These are phyloP conservation scores for Telmatochromis sp. DNA, from an alignment of 2,113 vertebrate species.

Conservation along the genomic window DNA sequence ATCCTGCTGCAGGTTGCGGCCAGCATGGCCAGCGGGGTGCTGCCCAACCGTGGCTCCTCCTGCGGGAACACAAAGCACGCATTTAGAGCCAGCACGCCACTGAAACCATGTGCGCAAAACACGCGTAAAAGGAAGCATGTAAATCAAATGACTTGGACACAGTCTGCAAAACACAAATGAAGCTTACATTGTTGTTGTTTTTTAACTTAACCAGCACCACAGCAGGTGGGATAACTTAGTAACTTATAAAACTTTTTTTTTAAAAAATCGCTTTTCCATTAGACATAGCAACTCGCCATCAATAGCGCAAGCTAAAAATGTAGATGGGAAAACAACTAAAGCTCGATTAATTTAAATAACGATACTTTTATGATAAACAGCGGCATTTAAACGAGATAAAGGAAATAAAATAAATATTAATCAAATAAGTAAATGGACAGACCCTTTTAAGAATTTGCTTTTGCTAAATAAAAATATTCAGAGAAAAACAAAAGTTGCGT, in stretches of 20 bases:
- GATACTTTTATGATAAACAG: neutral
- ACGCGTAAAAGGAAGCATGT: neutral
- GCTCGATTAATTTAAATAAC: neutral
- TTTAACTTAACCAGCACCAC: neutral
- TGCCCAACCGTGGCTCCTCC: conserved; percentile 91
- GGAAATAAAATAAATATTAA: neutral
- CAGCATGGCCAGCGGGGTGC: conserved; percentile 91
- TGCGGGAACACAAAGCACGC: conserved; percentile 49
- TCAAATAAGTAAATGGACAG: neutral
- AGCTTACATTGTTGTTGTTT: neutral
- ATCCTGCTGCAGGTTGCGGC: conserved; percentile 95
- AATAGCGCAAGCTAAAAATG: neutral
- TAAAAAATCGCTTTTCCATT: neutral
- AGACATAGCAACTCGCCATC: neutral
- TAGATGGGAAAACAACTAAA: neutral
- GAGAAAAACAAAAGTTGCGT: neutral
- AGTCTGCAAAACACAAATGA: neutral
- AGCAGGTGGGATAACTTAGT: neutral
- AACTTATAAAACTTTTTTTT: neutral
- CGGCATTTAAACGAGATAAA: neutral
- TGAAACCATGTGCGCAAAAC: neutral
- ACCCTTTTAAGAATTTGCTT: neutral
- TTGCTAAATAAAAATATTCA: neutral
- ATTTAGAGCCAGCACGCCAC: neutral
- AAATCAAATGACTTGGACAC: neutral